These are phyloP conservation scores for Oncorhynchus tshawytscha DNA, from an alignment of 2,113 vertebrate species.

Conservation along the genomic window DNA sequence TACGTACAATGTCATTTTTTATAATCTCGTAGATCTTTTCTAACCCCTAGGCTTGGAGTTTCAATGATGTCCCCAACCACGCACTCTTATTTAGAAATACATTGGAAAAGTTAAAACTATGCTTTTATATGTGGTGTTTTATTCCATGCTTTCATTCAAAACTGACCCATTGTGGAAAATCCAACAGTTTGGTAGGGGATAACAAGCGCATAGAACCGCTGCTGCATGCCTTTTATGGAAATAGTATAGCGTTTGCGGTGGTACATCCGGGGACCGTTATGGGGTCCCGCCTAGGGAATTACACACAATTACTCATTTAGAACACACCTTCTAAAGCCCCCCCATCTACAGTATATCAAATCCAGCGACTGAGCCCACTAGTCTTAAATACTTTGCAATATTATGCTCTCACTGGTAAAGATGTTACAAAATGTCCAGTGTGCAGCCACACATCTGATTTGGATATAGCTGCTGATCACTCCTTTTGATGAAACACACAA, in stretches of 20 bases:
- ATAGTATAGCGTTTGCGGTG: conserved; percentile 44
- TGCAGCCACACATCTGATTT: background rate
- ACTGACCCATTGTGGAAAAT: conserved; percentile 5
- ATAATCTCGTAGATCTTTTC: background rate
- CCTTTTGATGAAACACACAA: background rate
- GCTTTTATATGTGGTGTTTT: background rate
- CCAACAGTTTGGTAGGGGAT: conserved; percentile 20
- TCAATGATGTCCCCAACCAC: background rate
- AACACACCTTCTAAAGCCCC: background rate
- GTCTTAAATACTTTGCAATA: background rate
- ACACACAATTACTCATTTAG: background rate
- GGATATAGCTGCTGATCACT: background rate
- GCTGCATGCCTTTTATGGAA: conserved; percentile 69
- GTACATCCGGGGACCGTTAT: conserved; percentile 46
- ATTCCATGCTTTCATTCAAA: background rate
- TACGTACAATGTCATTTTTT: background rate
- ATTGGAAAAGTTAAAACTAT: too few species aligned
- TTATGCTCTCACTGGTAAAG: background rate
- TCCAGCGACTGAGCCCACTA: background rate
- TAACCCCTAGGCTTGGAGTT: background rate
- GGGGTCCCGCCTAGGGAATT: conserved; percentile 28
- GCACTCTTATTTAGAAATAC: background rate
- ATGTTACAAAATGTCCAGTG: background rate
- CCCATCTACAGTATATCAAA: background rate
- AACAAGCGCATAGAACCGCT: conserved; percentile 28